Conservation (phyloP, 1,140 invertebrate genomes). For the Diorhabda sublineata region DNA sequence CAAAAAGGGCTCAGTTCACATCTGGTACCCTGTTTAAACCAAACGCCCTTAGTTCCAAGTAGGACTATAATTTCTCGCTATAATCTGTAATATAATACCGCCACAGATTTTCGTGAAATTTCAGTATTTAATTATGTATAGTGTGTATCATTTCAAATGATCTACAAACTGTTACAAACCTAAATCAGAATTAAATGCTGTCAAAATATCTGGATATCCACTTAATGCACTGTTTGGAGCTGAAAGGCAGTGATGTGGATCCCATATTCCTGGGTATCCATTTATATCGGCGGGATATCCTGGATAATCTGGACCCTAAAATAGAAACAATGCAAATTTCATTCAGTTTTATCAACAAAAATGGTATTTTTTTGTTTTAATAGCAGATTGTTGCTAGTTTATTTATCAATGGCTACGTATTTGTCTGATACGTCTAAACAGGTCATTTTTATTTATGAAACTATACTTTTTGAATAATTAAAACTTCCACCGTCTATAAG, state of each 20-base stretch:
- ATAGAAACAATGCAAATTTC: not conserved
- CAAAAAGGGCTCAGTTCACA: too few species aligned
- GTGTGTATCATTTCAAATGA: too few species aligned
- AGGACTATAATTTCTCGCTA: too few species aligned
- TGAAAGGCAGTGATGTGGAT: conserved; percentile 42
- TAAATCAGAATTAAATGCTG: conserved; percentile 54
- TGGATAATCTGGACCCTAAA: conserved; percentile 41
- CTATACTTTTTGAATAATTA: too few species aligned
- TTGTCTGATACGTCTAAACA: not conserved
- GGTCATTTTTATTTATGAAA: too few species aligned
- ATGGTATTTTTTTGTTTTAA: not conserved
- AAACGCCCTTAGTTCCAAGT: too few species aligned
- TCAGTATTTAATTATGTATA: too few species aligned
- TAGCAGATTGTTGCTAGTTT: not conserved
- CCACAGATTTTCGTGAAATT: too few species aligned
- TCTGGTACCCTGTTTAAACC: too few species aligned
- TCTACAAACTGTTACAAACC: conserved; percentile 37
- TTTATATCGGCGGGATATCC: conserved; percentile 44
- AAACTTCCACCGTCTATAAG: too few species aligned
- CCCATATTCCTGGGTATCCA: conserved; percentile 43
- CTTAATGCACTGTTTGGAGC: conserved; percentile 40
- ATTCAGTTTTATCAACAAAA: not conserved
- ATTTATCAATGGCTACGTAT: not conserved
- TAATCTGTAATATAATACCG: too few species aligned
- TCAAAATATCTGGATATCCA: conserved; percentile 52